These are phyloP conservation scores for Bruchidius siliquastri DNA, from an alignment of 2,888 invertebrate species.

Conservation along the genomic window DNA sequence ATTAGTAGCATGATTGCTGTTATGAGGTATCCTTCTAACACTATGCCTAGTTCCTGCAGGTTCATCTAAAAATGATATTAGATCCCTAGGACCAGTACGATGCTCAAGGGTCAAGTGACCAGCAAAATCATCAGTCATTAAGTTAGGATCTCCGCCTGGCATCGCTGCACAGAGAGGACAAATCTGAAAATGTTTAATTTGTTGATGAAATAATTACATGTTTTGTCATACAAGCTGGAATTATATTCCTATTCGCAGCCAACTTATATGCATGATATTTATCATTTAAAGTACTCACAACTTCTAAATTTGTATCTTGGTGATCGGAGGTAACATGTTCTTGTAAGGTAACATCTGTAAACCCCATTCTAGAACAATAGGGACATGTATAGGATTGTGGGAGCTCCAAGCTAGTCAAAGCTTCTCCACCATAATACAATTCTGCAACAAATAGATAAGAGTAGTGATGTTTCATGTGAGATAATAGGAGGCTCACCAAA, in stretches of 20 bases:
- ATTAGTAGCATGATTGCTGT: conserved; percentile 34
- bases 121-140: conserved; percentile 96
- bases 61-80: conserved; percentile 91
- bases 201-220: neutral
- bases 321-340: conserved; percentile 90
- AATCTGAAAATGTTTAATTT: conserved; percentile 56
- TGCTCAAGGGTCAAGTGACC: conserved; percentile 94
- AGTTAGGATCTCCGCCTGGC: conserved; percentile 95
- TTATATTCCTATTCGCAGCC: neutral
- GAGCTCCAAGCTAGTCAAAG: conserved; percentile 81
- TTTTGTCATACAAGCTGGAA: neutral
- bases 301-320: conserved; percentile 86
- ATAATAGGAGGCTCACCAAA: conserved; percentile 63
- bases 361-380: conserved; percentile 94
- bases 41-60: conserved; percentile 61
- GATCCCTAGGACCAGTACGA: conserved; percentile 72
- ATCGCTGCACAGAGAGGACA: conserved; percentile 96
- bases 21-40: conserved; percentile 46
- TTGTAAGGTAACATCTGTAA: conserved; percentile 86
- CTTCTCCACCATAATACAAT: conserved; percentile 93
- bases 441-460: conserved; percentile 55
- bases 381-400: conserved; percentile 97
- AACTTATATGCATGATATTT: neutral
- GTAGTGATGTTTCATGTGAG: neutral
- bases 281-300: conserved; percentile 62